Percentiles rank a stretch among this genome's conserved stretches.
Conservation (phyloP, 2,888 invertebrate species). For the Muschampia plurimacula region DNA sequence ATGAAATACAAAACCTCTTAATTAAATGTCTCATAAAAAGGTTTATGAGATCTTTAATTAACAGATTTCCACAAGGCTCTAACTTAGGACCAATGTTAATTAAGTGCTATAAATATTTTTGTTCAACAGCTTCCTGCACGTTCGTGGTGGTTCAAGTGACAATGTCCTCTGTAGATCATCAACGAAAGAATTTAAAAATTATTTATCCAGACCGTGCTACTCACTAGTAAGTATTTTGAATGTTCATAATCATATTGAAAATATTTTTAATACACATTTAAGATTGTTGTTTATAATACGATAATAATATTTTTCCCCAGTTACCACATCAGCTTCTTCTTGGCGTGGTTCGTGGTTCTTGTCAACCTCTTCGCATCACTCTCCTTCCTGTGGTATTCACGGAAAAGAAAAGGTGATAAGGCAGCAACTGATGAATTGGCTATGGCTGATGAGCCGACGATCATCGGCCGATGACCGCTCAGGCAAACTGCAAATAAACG, state of each 20-base stretch:
- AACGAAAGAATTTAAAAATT: constrained; percentile 87
- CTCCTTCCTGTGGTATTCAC: constrained; percentile 92
- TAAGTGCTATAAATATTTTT: not conserved
- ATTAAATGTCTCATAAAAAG: too few species aligned
- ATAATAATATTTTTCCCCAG: constrained; percentile 53
- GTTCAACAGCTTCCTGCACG: constrained; percentile 88
- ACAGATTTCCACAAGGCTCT: not conserved
- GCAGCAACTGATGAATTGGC: constrained; percentile 93
- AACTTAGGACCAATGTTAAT: not conserved
- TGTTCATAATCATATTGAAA: not conserved
- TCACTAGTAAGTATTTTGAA: constrained; percentile 79
- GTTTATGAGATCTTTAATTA: not conserved
- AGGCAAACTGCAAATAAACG: constrained; percentile 53
- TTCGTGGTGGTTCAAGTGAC: constrained; percentile 94
- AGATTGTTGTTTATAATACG: not conserved
- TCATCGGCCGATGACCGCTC: constrained; percentile 88
- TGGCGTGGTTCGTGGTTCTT: constrained; percentile 92
- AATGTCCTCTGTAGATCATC: constrained; percentile 90
- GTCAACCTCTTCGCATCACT: constrained; percentile 89
- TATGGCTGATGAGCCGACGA: constrained; percentile 94
- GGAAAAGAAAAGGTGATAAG: constrained; percentile 93
- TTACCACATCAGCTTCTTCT: constrained; percentile 90
- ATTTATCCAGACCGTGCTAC: constrained; percentile 88
- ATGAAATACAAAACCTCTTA: not conserved
- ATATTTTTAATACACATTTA: too few species aligned